Evolutionary conservation across 2,888 invertebrate species (phyloP), one percentile per base, ranked within the genome.

Genomic region (Dione vanillae): DNA sequence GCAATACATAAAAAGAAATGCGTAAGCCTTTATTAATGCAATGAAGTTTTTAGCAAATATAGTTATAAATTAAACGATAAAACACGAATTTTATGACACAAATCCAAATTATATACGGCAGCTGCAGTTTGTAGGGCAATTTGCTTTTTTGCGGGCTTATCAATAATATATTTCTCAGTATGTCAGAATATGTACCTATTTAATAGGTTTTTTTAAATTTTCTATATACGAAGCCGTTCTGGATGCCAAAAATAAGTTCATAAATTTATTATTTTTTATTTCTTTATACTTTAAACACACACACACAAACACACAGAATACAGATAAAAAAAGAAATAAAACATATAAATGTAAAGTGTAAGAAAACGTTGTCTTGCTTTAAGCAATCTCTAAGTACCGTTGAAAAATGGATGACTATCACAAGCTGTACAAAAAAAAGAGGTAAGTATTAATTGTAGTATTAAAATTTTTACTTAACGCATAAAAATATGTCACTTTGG

Each of bases 81-180:
- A 54, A 37, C n/a, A 11, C 16, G 11, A 37, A 11, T 56, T 56
- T 56, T 37, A 56, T 37, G 35, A 37, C 2, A n/a, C 35, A 10
- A 54, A 56, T 10, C 54, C 16, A 37, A 56, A 56, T 56, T 56
- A 56, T 37, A 6, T 37, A 5, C 37, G 54, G 37, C 54, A 56
- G 37, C 37, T 56, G 54, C 37, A 11, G 6, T 37, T 37, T 16
- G 35, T 35, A 16, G 8, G 16, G 16, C 11, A 1, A 10, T 56
- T 1, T 37, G 9, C 35, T 54, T 37, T 16, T 56, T 56, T 56
- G 16, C n/a, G 16, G 14, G 35, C 37, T 54, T n/a, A 56, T 16
- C 37, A 37, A 37, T 56, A 16, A 37, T 35, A 56, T n/a, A 56
- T 56, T 16, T 1, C n/a, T 3, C 35, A 9, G n/a, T 14, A 0